These are phyloP conservation scores for Dysmachus trigonus DNA, from an alignment of 2,888 invertebrate genomes.

Conservation along the genomic window DNA sequence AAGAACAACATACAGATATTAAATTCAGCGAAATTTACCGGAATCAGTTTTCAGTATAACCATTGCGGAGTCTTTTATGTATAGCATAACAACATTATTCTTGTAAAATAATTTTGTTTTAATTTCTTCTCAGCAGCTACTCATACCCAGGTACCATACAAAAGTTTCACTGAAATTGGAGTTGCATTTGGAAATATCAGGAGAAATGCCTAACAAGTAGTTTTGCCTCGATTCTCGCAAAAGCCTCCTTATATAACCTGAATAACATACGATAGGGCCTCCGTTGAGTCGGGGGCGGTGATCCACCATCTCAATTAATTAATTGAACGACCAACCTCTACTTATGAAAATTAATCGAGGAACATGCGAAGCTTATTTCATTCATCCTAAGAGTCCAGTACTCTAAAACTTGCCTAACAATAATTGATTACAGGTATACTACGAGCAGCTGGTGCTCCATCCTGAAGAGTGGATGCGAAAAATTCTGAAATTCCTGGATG, in stretches of 20 bases:
- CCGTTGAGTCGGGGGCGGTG: not conserved
- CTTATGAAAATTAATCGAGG: not conserved
- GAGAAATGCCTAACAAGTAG: not conserved
- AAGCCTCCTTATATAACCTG: not conserved
- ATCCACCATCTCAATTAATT: not conserved
- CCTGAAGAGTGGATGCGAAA: conserved; percentile 88
- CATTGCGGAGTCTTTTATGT: no score
- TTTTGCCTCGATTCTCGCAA: not conserved
- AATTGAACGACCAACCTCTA: not conserved
- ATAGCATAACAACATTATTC: no score
- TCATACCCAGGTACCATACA: not conserved
- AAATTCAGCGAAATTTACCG: no score
- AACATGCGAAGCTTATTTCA: not conserved
- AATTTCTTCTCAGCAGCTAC: no score
- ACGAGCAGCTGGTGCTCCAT: conserved; percentile 96
- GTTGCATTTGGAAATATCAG: not conserved
- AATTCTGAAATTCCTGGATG: conserved; percentile 86
- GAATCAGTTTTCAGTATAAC: no score
- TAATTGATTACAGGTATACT: conserved; percentile 76
- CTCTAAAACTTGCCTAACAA: conserved; percentile 23
- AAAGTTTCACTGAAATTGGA: not conserved
- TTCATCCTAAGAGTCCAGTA: not conserved
- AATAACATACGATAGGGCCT: not conserved
- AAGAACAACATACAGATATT: no score
- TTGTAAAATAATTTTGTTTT: no score